phyloP scores from a whole-genome alignment of 2,797 vertebrate species.

The Kryptopterus vitreolus region DNA sequence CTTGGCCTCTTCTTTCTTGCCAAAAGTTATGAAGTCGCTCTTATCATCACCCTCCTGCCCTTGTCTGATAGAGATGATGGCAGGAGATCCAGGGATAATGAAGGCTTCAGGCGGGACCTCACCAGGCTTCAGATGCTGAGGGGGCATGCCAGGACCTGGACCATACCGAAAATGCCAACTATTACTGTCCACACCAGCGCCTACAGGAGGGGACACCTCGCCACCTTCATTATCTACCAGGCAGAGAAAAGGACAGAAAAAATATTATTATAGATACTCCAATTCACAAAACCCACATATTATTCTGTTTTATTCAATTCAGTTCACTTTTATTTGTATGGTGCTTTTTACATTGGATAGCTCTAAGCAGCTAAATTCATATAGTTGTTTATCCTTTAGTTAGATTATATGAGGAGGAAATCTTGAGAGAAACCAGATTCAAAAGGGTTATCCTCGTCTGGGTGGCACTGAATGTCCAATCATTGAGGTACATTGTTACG shows the following conservation, averaged over 20 bases:
- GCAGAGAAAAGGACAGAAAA: conserved; percentile 39
- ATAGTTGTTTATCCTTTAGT: too few relatives aligned
- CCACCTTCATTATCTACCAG: conserved; percentile 90
- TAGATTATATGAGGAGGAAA: too few relatives aligned
- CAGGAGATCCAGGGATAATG: conserved; percentile 97
- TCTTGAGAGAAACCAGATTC: too few relatives aligned
- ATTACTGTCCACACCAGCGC: conserved; percentile 97
- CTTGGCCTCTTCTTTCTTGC: conserved; percentile 98
- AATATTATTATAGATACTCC: conserved; percentile 6
- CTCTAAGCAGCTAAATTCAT: too few relatives aligned
- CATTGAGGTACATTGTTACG: too few relatives aligned
- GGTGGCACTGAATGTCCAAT: too few relatives aligned
- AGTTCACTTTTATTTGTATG: too few relatives aligned
- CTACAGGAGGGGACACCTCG: conserved; percentile 95
- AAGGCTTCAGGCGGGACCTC: conserved; percentile 97
- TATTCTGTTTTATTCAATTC: too few relatives aligned
- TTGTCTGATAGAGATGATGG: conserved; percentile 99
- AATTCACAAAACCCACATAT: background rate
- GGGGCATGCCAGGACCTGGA: conserved; percentile 80
- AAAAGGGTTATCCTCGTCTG: too few relatives aligned
- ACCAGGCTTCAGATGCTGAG: conserved; percentile 91
- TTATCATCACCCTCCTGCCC: conserved; percentile 93
- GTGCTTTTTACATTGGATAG: too few relatives aligned
- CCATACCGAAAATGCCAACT: conserved; percentile 99
- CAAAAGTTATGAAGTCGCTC: conserved; percentile 98